phyloP scores from a whole-genome alignment of 2,888 invertebrate genomes.

The Heliconius cydno region DNA sequence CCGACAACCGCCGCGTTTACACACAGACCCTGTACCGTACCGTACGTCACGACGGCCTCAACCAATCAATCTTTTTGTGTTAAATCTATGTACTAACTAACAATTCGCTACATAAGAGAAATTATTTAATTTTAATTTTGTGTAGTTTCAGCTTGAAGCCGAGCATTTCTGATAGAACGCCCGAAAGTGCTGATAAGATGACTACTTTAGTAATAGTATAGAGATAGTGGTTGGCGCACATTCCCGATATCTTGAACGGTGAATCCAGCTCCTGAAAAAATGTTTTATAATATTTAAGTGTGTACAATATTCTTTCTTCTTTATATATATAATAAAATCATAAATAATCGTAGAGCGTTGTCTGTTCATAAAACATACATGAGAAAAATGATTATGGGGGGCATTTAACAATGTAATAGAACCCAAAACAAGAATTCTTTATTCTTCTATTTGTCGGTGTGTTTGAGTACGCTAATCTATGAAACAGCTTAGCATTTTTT shows the following conservation, averaged over 20 bases:
- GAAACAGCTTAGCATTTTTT: too few relatives aligned
- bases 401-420: too few relatives aligned
- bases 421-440: too few relatives aligned
- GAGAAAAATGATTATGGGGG: too few relatives aligned
- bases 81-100: background rate
- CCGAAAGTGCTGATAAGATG: constrained; percentile 96
- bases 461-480: too few relatives aligned
- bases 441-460: too few relatives aligned
- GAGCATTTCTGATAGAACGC: constrained; percentile 97
- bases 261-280: constrained; percentile 93
- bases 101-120: background rate
- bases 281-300: background rate
- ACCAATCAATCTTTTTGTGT: background rate
- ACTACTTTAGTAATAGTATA: constrained; percentile 98
- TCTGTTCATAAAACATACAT: too few relatives aligned
- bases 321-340: too few relatives aligned
- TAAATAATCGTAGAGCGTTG: too few relatives aligned
- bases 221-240: constrained; percentile 97
- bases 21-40: background rate
- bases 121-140: constrained; percentile 95
- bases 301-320: background rate
- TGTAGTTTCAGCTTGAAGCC: constrained; percentile 98
- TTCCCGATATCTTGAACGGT: constrained; percentile 97
- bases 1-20: background rate
- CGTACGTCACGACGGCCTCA: background rate